Conservation (phyloP, 92 coral and sea anemone species). For the Bergia sp. region DNA sequence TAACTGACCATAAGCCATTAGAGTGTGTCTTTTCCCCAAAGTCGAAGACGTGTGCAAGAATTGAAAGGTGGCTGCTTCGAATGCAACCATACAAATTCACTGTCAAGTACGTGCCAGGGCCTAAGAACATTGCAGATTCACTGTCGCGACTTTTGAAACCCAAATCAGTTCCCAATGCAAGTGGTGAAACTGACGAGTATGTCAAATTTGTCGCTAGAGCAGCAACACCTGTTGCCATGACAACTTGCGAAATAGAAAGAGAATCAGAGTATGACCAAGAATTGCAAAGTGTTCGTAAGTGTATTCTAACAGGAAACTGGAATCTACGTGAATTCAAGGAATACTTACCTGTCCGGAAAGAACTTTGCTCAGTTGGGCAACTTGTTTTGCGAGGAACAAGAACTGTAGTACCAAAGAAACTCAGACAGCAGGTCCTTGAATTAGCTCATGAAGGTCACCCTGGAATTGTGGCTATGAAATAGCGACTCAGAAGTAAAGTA, state of each 20-base stretch:
- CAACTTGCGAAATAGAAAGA: conserved; percentile 46
- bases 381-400: conserved; percentile 26
- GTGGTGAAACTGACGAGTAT: conserved; percentile 34
- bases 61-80: background rate
- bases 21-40: background rate
- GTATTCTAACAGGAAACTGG: conserved; percentile 41
- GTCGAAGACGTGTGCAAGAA: background rate
- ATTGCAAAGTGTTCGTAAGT: conserved; percentile 36
- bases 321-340: background rate
- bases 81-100: background rate
- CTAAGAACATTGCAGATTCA: conserved; percentile 38
- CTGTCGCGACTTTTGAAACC: conserved; percentile 32
- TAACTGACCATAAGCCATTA: too few relatives aligned
- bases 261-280: conserved; percentile 45
- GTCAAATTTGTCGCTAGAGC: conserved; percentile 47
- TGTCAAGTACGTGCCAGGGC: background rate
- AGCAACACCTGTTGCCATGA: conserved; percentile 49
- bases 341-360: conserved; percentile 1
- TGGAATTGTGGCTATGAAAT: too few relatives aligned
- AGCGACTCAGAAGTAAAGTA: background rate
- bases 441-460: background rate
- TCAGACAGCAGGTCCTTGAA: background rate
- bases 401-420: background rate
- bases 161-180: conserved; percentile 3
- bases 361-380: conserved; percentile 5